phyloP scores from a whole-genome alignment of 2,113 vertebrate species.

The Oreamnos americanus region DNA sequence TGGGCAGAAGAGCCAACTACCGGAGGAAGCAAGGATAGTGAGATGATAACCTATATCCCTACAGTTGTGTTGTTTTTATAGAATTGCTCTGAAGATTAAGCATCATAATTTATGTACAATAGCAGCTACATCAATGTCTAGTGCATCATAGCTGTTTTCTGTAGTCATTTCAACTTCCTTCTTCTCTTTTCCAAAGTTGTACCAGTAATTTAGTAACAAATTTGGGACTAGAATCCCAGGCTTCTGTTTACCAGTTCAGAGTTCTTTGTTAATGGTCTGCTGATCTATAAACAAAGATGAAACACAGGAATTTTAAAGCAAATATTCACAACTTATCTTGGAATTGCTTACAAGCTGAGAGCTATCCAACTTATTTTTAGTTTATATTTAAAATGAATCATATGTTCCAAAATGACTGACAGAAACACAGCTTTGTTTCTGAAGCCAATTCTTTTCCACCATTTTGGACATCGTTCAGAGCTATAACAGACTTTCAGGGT shows the following conservation, averaged over 20 bases:
- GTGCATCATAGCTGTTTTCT: background rate
- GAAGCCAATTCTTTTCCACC: slow-evolving; percentile 62
- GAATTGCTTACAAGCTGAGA: slow-evolving; percentile 49
- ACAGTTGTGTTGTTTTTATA: background rate
- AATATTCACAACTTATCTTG: slow-evolving; percentile 54
- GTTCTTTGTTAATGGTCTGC: slow-evolving; percentile 62
- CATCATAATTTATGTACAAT: background rate
- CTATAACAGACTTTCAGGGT: slow-evolving; percentile 75
- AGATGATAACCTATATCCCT: background rate
- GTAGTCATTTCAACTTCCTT: background rate
- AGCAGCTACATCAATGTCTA: background rate
- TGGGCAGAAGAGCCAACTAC: background rate
- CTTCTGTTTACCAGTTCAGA: slow-evolving; percentile 52
- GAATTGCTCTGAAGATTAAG: background rate
- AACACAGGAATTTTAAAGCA: slow-evolving; percentile 47
- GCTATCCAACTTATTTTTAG: slow-evolving; percentile 64
- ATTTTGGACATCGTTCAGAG: slow-evolving; percentile 76
- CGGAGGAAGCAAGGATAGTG: background rate
- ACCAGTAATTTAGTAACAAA: slow-evolving; percentile 31
- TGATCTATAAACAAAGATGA: slow-evolving; percentile 67
- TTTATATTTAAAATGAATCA: slow-evolving; percentile 68
- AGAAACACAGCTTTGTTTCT: slow-evolving; percentile 71
- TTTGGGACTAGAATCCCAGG: slow-evolving; percentile 18
- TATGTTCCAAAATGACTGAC: slow-evolving; percentile 55
- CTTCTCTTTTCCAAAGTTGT: background rate